Base-by-base conservation (phyloP, 2,888 invertebrate species). In the Aleiodes testaceus region DNA sequence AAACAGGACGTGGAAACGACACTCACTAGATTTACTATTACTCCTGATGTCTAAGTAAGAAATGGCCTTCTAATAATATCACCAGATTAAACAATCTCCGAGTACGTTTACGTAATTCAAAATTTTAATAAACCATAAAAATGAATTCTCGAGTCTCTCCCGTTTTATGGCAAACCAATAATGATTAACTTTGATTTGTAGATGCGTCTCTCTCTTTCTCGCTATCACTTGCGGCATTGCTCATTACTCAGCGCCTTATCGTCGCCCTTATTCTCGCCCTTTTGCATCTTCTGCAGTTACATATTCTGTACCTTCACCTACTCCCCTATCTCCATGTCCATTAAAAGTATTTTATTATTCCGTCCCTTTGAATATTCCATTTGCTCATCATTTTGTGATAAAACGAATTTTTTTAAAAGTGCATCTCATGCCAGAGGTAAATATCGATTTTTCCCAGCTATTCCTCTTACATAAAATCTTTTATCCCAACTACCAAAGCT, bases 1-100 rank as follows among this genome's bases (percentile, higher is more conserved):
- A 87, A 87, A 87, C 86, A 87, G 86, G 87, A 87, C 84, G 86
- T 87, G 87, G 84, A 85, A 86, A 87, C 84, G 87, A 87, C 87
- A 86, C 81, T 81, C 78, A 79, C 79, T 81, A 84, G 84, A 87
- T 87, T 87, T 87, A 87, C 84, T 81, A 80, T 53, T 52, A 6
- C 1, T 20, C 2, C 11, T 59, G 26, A 2, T 0, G 42, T 12
- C n/a, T 30, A 11, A 26, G n/a, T 53, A 26, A 53, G 14, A n/a
- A 22, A 53, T 22, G 12, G 18, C 5, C n/a, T 26, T 53, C 30
- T 53, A 22, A 53, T 53, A 53, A 18, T 52, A 52, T 12, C 18
- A 9, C 2, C 52, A 3, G 52, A 52, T 20, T 36, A 36, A 6
- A 36, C 36, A 9, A 36, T 36, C 36, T 36, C 36, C 36, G 9